Percentiles rank a stretch among this genome's conserved stretches.
phyloP scores from a whole-genome alignment of 2,888 invertebrate species.

The Drepana falcataria region DNA sequence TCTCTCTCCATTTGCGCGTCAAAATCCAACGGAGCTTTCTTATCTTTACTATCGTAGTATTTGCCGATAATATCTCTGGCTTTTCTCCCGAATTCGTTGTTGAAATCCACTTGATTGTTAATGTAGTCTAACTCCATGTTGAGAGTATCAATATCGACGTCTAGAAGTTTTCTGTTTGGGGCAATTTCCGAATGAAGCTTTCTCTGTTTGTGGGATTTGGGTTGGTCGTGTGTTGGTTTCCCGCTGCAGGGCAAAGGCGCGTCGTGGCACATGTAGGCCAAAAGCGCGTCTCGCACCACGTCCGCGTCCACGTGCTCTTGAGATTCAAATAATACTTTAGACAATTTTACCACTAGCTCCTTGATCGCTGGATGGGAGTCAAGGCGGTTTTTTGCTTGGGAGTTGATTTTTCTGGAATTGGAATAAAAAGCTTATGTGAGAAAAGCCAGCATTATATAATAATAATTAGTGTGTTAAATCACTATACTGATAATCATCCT shows the following conservation, averaged over 20 bases:
- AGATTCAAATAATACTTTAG: conserved; percentile 82
- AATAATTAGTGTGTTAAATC: no score
- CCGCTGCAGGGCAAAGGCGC: conserved; percentile 86
- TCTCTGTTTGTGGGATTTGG: conserved; percentile 27
- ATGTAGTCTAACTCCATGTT: conserved; percentile 70
- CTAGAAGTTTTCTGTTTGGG: conserved; percentile 44
- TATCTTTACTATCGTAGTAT: conserved; percentile 52
- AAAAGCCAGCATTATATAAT: no score
- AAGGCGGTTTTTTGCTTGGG: conserved; percentile 81
- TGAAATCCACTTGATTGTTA: conserved; percentile 64
- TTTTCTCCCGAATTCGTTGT: conserved; percentile 64
- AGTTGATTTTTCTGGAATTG: conserved; percentile 71
- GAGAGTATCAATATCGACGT: conserved; percentile 59
- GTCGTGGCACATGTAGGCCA: conserved; percentile 92
- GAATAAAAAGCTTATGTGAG: no score
- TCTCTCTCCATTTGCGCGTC: conserved; percentile 76
- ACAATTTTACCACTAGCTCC: conserved; percentile 82
- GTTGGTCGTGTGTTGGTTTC: conserved; percentile 37
- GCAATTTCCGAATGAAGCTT: conserved; percentile 30
- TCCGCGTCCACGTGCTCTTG: conserved; percentile 84
- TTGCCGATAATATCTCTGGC: conserved; percentile 66
- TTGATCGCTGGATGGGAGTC: conserved; percentile 86
- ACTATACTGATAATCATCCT: no score
- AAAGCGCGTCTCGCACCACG: conserved; percentile 86
- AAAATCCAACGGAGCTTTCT: conserved; percentile 60